phyloP scores from a whole-genome alignment of 2,113 vertebrate genomes.

The Sialia sialis region DNA sequence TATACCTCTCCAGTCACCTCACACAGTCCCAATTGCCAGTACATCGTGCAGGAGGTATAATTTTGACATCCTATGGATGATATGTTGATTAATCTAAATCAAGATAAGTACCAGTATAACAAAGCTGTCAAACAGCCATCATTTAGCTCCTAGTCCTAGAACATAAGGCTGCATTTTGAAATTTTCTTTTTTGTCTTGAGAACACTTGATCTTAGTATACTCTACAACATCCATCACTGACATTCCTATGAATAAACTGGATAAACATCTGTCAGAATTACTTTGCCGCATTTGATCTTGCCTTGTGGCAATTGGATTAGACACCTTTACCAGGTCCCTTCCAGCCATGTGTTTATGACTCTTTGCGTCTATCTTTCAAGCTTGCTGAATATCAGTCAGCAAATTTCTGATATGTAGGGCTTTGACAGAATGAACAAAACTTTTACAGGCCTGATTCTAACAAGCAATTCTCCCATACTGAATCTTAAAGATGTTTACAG shows the following conservation, averaged over 20 bases:
- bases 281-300: background rate
- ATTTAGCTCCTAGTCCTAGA: background rate
- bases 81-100: background rate
- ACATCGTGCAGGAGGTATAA: background rate
- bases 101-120: background rate
- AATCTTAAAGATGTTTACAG: background rate
- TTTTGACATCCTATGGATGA: background rate
- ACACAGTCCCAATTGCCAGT: background rate
- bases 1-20: background rate
- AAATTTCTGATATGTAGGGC: background rate
- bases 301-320: background rate
- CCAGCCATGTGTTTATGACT: background rate
- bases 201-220: background rate
- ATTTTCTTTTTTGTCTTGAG: background rate
- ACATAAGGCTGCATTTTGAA: background rate
- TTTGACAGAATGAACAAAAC: background rate
- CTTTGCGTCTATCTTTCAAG: background rate
- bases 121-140: background rate
- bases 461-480: background rate
- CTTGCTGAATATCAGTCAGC: background rate
- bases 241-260: background rate
- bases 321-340: background rate
- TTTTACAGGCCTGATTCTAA: background rate
- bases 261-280: slow-evolving; percentile 29
- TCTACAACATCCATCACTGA: background rate